Base-by-base conservation (phyloP, 2,888 invertebrate species). In the Andricus curvator region DNA sequence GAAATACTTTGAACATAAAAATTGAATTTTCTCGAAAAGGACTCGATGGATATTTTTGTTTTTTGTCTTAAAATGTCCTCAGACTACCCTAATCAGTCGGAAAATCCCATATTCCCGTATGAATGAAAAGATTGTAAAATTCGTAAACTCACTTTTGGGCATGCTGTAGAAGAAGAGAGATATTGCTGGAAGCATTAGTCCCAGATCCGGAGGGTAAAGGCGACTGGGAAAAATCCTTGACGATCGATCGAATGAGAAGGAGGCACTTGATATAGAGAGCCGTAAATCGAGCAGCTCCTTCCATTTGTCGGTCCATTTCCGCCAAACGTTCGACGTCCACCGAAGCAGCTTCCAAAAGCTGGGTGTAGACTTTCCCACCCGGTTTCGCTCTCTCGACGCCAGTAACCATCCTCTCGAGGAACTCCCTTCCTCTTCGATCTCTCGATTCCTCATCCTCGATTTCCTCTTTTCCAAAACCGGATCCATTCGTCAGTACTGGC, bases 221-320 rank as follows among this genome's bases (percentile, higher is more conserved):
- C 22, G 91, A 91, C 20, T 90, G 83, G 33, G 91, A 92, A 78
- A 93, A 89, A 80, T 93, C 93, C 81, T 91, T 92, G 22, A 92
- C 87, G 29, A 93, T 90, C 25, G 94, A 94, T 29, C 93, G 93
- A 60, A 95, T 92, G 15, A 95, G 89, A n/a, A 94, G 88, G 81
- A 94, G 92, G 77, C 94, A 94, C 77, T 96, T 96, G 83, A 97
- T 96, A 89, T 97, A 97, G 82, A 97, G 93, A 20, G 97, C 96
- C 74, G 97, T 95, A 92, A 97, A 97, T 90, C 96, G 96, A 13
- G 97, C 97, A 5, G 97, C 96, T 25, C 97, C 97, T 29, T 96
- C 95, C 91, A 97, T 96, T 25, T 95, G 94, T 15, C 95, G 94
- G 93, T 97, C 97, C 94, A 97, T 97, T 92, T 96, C 96, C 13